Evolutionary conservation across 2,797 vertebrate genomes (phyloP).

Genomic region (Denticeps clupeoides): DNA sequence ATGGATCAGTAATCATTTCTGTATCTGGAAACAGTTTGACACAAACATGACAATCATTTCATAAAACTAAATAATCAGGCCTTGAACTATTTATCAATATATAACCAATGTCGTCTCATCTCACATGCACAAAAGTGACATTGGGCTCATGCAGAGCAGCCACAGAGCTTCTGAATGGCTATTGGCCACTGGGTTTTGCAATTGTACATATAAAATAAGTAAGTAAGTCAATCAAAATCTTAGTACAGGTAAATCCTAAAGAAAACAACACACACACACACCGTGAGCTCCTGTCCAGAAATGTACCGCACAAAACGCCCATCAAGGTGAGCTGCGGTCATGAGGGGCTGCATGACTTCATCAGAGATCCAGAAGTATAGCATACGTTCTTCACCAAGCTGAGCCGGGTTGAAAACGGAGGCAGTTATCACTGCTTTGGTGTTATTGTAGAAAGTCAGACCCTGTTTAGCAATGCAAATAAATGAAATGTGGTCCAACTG

Average conservation of each 20-base stretch:
- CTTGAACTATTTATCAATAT: too few relatives aligned
- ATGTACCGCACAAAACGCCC: constrained; percentile 52
- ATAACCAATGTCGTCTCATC: too few relatives aligned
- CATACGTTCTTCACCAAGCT: constrained; percentile 65
- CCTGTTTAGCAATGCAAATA: constrained; percentile 40
- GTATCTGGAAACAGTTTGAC: too few relatives aligned
- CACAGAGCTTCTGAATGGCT: too few relatives aligned
- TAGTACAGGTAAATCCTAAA: background rate
- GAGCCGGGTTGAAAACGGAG: constrained; percentile 55
- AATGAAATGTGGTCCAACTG: background rate
- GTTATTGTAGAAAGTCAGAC: constrained; percentile 59
- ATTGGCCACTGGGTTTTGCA: too few relatives aligned
- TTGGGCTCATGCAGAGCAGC: too few relatives aligned
- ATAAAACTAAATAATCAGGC: too few relatives aligned
- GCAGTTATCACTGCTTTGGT: constrained; percentile 34
- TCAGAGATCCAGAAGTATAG: constrained; percentile 81
- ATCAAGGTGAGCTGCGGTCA: constrained; percentile 61
- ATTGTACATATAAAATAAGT: background rate
- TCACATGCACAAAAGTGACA: too few relatives aligned
- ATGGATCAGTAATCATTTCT: too few relatives aligned
- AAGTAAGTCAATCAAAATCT: background rate
- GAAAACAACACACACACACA: too few relatives aligned
- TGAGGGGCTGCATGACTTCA: constrained; percentile 55
- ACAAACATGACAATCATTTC: too few relatives aligned
- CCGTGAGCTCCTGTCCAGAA: constrained; percentile 53